phyloP scores from a whole-genome alignment of 1,140 invertebrate species.

The Dermatophagoides farinae region DNA sequence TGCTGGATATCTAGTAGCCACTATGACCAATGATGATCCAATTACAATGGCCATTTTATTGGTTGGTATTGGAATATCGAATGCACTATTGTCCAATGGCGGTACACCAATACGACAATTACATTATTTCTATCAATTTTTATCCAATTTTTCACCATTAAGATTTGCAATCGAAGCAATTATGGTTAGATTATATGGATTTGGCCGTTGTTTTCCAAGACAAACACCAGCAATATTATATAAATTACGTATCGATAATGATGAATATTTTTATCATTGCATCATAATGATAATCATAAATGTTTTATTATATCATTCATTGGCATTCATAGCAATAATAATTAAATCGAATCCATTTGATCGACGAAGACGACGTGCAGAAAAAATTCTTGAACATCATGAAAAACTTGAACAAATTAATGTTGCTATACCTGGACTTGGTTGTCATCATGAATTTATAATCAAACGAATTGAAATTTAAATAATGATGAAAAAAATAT shows the following conservation, averaged over 20 bases:
- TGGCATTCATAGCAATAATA: not conserved
- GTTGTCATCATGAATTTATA: not conserved
- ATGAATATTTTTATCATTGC: not conserved
- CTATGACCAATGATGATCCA: not conserved
- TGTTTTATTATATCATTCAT: not conserved
- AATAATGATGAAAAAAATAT: not conserved
- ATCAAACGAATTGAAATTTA: not conserved
- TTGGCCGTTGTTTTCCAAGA: not conserved
- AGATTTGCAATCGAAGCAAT: not conserved
- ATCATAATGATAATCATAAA: not conserved
- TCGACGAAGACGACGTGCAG: not conserved
- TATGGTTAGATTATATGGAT: not conserved
- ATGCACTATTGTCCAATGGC: not conserved
- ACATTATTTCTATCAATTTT: conserved; percentile 4
- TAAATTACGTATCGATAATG: not conserved
- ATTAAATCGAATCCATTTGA: not conserved
- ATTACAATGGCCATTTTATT: not conserved
- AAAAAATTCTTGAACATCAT: not conserved
- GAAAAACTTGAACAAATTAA: not conserved
- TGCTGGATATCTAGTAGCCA: not conserved
- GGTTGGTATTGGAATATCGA: not conserved
- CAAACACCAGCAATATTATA: not conserved
- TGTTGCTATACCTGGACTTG: not conserved
- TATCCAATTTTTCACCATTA: not conserved
- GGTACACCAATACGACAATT: not conserved